These are phyloP conservation scores for Anastrepha ludens DNA, from an alignment of 1,140 invertebrate genomes.

Conservation along the genomic window DNA sequence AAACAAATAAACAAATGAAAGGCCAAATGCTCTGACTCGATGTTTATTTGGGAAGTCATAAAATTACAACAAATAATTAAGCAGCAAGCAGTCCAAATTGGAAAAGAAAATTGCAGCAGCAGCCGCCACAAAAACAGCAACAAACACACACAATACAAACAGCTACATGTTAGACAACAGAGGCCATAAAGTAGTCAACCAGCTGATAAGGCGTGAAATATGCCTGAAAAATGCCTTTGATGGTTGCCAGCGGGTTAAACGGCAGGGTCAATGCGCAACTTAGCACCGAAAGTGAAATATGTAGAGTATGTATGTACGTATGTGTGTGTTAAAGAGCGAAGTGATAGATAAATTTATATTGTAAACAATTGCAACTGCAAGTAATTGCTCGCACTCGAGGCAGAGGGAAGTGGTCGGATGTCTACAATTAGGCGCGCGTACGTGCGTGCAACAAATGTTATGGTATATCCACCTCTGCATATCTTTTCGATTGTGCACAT, in stretches of 20 bases:
- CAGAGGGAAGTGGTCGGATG: not conserved
- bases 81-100: not conserved
- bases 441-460: not conserved
- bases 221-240: not conserved
- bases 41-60: conserved; percentile 36
- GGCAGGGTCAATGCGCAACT: not conserved
- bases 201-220: not conserved
- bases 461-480: not conserved
- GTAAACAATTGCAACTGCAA: not conserved
- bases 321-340: not conserved
- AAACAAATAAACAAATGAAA: not conserved
- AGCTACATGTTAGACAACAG: not conserved
- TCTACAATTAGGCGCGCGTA: not conserved
- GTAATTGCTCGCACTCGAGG: not conserved
- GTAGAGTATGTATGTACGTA: too few species aligned
- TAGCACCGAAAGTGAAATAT: not conserved
- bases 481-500: not conserved
- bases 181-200: not conserved
- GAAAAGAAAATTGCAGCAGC: not conserved
- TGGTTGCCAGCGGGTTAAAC: not conserved
- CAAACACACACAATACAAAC: not conserved
- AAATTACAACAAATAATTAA: conserved; percentile 37
- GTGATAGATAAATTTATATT: conserved; percentile 21
- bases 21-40: not conserved
- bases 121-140: not conserved